Evolutionary conservation across 2,888 invertebrate genomes (phyloP).

Genomic region (Fissipunctia ypsillon): DNA sequence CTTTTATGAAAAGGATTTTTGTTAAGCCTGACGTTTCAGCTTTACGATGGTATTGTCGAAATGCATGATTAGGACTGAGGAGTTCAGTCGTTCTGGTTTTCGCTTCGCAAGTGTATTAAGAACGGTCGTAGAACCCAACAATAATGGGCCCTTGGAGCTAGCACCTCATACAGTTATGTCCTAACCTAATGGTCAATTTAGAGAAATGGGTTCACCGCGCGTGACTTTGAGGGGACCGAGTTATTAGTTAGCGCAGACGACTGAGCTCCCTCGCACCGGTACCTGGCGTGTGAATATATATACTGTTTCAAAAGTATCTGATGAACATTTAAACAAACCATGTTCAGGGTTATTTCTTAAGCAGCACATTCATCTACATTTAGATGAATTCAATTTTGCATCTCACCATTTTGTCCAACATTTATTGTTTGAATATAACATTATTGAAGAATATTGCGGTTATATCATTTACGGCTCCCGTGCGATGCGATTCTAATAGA

Average conservation of each 20-base stretch:
- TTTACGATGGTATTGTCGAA: too few relatives aligned
- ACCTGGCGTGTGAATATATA: background rate
- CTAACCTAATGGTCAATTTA: conserved; percentile 29
- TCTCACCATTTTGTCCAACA: background rate
- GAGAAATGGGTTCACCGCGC: conserved; percentile 19
- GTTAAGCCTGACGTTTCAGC: too few relatives aligned
- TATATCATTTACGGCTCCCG: too few relatives aligned
- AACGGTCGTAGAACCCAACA: background rate
- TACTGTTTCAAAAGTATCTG: background rate
- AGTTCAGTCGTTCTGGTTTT: too few relatives aligned
- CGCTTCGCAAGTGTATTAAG: too few relatives aligned
- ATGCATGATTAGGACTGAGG: too few relatives aligned
- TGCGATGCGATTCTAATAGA: too few relatives aligned
- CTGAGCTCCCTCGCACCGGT: background rate
- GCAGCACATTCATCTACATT: background rate
- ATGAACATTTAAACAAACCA: background rate
- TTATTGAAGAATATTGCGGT: too few relatives aligned
- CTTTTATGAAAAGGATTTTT: too few relatives aligned
- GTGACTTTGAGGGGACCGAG: conserved; percentile 23
- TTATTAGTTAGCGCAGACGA: background rate
- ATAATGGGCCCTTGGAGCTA: background rate
- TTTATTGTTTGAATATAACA: background rate
- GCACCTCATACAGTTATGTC: background rate
- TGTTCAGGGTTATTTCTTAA: background rate
- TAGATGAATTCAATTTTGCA: background rate